Evolutionary conservation across 1,140 invertebrate species (phyloP), one percentile per base, ranked within the genome.

Genomic region (Drosophila paulistorum): DNA sequence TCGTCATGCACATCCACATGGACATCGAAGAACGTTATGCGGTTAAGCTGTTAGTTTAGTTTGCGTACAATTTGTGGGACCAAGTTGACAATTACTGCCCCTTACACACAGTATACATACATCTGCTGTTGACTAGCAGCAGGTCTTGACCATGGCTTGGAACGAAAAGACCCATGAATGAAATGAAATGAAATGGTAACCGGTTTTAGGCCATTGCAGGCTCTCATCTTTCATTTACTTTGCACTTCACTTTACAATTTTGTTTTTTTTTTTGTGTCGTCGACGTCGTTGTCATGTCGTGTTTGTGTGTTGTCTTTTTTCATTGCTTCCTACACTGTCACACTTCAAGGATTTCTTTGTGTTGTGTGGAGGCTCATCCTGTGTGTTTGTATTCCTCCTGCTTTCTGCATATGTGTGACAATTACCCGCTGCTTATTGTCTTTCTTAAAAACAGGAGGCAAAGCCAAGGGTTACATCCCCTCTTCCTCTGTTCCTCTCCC

Each of bases 301-400:
- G 17, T 37, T 65, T n/a, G 30, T 64, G 20, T 60, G 42, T 65
- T 51, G 45, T 51, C 45, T 51, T 51, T 20, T 51, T 71, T 74
- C 72, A 71, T 80, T 68, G 79, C 77, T 89, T 84, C 80, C 84
- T 83, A 81, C 30, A 30, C 84, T 84, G 84, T 89, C 84, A 89
- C 84, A 89, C 84, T 89, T 89, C 84, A 89, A 89, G 84, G 84
- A 89, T 89, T 89, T 89, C 84, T 90, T 89, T 89, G 84, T 87
- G 30, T 80, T 35, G 7, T 59, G 37, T 20, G 3, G 57, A 37
- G 57, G 20, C 48, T 63, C 82, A 87, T 87, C 83, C 83, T 86
- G 83, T 59, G 33, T 37, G 57, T 37, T 14, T 58, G 45, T 26
- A 26, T 26, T 0, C 23, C 45, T 48, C 54, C 26, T 57, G 54